Percentiles rank a stretch among this genome's conserved stretches.
These are phyloP conservation scores for Smithornis capensis DNA, from an alignment of 2,113 vertebrate species.

Conservation along the genomic window DNA sequence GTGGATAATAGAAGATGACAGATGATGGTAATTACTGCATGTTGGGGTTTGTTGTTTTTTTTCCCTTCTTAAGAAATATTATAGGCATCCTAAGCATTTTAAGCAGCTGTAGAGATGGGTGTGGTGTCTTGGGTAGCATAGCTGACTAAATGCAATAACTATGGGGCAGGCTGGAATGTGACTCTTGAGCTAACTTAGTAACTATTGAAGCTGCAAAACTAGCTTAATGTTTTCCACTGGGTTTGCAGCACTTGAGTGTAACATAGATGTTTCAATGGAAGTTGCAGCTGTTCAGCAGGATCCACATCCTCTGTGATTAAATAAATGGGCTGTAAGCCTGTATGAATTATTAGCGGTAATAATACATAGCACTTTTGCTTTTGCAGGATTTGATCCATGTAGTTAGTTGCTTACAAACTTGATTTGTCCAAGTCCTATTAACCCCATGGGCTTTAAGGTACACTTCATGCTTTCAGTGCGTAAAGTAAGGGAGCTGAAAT, in stretches of 20 bases:
- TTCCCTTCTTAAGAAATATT: background rate
- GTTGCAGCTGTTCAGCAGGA: background rate
- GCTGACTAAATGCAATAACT: background rate
- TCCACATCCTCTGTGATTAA: background rate
- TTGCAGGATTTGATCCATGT: background rate
- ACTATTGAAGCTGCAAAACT: background rate
- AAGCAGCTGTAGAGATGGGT: constrained; percentile 17
- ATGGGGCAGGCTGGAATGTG: background rate
- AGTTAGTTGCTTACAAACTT: background rate
- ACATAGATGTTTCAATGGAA: background rate
- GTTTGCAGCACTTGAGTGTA: background rate
- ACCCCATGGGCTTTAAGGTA: background rate
- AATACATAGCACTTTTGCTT: background rate
- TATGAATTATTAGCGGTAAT: background rate
- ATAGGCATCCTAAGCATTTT: constrained; percentile 18
- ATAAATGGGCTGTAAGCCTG: background rate
- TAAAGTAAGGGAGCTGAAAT: background rate
- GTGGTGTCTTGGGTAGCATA: background rate
- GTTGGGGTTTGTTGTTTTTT: background rate
- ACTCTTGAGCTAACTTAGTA: background rate
- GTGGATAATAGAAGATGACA: background rate
- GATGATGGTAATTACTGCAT: background rate
- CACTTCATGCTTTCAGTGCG: background rate
- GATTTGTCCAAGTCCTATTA: background rate
- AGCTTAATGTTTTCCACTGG: background rate